A percentile compares a stretch with the other conserved stretches of the same genome.
Evolutionary conservation across 2,888 invertebrate species (phyloP).

Genomic region (Cremastobaeus sp.): DNA sequence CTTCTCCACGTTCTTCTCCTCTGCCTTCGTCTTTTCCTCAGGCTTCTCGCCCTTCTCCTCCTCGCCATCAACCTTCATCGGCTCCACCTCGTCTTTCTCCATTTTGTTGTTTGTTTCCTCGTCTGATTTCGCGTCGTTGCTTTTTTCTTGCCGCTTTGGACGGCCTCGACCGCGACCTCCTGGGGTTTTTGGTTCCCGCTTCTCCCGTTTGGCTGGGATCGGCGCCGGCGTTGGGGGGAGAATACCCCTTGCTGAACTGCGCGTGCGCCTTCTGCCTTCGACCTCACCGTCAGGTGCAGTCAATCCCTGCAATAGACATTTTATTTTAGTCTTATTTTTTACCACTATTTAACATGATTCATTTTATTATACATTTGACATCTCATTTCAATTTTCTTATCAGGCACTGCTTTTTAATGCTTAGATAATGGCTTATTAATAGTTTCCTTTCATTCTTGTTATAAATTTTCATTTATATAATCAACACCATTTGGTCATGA

Average conservation of each 20-base stretch:
- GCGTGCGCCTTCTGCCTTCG: slow-evolving; percentile 81
- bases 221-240: slow-evolving; percentile 80
- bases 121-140: slow-evolving; percentile 73
- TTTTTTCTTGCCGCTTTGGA: slow-evolving; percentile 75
- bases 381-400: too few relatives aligned
- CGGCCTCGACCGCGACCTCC: slow-evolving; percentile 76
- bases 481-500: too few relatives aligned
- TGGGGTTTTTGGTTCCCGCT: slow-evolving; percentile 72
- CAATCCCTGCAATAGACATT: slow-evolving; percentile 76
- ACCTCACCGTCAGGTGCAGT: slow-evolving; percentile 78
- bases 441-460: too few relatives aligned
- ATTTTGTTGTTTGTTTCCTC: slow-evolving; percentile 73
- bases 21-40: slow-evolving; percentile 64
- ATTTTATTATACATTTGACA: not conserved
- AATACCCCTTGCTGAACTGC: slow-evolving; percentile 80
- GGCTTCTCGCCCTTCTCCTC: slow-evolving; percentile 71
- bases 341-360: not conserved
- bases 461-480: too few relatives aligned
- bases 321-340: not conserved
- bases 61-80: slow-evolving; percentile 74
- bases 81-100: slow-evolving; percentile 73
- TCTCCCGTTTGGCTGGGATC: slow-evolving; percentile 80
- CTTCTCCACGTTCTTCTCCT: slow-evolving; percentile 62
- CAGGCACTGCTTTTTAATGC: too few relatives aligned
- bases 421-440: too few relatives aligned